A percentile compares a stretch with the other conserved stretches of the same genome.
Conservation (phyloP, 2,113 vertebrate genomes). For the Hemiscyllium ocellatum region DNA sequence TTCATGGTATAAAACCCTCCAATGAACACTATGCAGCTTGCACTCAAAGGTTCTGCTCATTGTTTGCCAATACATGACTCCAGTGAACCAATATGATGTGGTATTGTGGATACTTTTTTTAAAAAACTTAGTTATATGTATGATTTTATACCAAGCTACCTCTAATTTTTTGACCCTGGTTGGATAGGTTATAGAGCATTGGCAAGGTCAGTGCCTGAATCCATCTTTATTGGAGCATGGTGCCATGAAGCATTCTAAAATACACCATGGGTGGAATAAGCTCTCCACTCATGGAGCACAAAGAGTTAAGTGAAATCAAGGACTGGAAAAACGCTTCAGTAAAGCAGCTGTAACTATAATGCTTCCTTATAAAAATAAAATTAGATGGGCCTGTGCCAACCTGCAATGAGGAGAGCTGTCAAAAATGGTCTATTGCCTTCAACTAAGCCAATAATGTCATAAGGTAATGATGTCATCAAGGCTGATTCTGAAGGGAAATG, state of each 20-base stretch:
- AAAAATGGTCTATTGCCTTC: conserved; percentile 24
- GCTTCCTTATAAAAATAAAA: conserved; percentile 35
- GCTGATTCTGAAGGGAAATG: conserved; percentile 27
- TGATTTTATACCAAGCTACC: background rate
- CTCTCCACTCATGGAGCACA: background rate
- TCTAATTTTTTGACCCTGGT: background rate
- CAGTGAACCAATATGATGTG: background rate
- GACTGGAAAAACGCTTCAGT: conserved; percentile 23
- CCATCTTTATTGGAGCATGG: background rate
- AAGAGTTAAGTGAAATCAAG: conserved; percentile 22
- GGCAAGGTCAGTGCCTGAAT: background rate
- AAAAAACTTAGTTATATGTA: background rate
- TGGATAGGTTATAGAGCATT: background rate
- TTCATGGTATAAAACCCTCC: no score
- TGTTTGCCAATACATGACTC: no score
- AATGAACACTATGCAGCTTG: no score
- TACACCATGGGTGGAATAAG: background rate
- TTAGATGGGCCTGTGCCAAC: conserved; percentile 25
- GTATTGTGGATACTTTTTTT: background rate
- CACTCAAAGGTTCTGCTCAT: no score
- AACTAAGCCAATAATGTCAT: conserved; percentile 28
- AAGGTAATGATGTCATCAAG: conserved; percentile 31
- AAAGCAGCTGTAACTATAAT: conserved; percentile 31
- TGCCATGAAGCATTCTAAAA: background rate
- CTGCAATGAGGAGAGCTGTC: conserved; percentile 17